These are phyloP conservation scores for Dascillus cervinus DNA, from an alignment of 2,888 invertebrate species.

Conservation along the genomic window DNA sequence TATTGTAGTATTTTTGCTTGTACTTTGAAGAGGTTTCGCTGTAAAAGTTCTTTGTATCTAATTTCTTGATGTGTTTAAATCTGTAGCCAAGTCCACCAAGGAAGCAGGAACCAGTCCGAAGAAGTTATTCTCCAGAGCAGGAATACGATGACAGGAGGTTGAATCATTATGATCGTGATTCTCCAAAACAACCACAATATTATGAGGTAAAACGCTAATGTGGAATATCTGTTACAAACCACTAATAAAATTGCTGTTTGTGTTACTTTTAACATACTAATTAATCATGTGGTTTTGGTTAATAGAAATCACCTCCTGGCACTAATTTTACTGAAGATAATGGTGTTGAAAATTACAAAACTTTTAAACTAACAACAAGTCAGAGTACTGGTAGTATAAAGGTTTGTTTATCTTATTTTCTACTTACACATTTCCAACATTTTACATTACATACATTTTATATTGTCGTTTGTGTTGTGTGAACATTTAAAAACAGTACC, in stretches of 20 bases:
- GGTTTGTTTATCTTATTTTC: conserved; percentile 46
- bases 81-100: conserved; percentile 34
- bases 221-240: no score
- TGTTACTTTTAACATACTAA: no score
- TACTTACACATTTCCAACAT: no score
- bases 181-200: conserved; percentile 33
- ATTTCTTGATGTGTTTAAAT: no score
- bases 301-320: conserved; percentile 37
- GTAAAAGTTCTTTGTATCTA: no score
- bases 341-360: conserved; percentile 42
- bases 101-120: conserved; percentile 23
- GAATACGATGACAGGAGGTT: conserved; percentile 31
- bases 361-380: conserved; percentile 55
- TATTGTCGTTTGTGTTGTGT: conserved; percentile 1
- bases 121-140: conserved; percentile 35
- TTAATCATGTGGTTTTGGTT: conserved; percentile 9
- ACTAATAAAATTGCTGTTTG: no score
- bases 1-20: conserved; percentile 1
- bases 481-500: not conserved
- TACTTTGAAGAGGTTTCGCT: no score
- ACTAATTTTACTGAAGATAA: conserved; percentile 45
- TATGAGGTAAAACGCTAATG: conserved; percentile 38
- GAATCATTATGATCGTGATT: conserved; percentile 37
- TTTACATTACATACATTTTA: conserved; percentile 1
- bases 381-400: conserved; percentile 66